Percentiles rank a stretch among this genome's conserved stretches.
Conservation (phyloP, 2,797 vertebrate genomes). For the Aphelocoma californica region DNA sequence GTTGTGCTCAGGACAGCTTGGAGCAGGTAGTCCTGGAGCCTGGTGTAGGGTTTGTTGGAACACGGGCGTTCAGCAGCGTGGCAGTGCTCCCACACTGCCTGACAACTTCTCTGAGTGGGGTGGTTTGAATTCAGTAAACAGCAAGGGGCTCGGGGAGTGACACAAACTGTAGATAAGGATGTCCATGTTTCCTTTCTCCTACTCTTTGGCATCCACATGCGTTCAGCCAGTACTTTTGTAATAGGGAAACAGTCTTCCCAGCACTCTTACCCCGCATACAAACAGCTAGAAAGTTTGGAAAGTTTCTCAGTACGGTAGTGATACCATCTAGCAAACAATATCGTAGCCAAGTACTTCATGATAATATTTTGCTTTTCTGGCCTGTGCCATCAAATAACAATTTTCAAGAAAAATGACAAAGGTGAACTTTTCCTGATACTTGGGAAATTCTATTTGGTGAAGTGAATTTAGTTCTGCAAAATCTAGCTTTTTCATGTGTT, state of each 20-base stretch:
- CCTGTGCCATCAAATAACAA: background rate
- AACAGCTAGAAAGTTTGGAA: slow-evolving; percentile 50
- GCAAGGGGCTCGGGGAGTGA: background rate
- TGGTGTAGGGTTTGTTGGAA: background rate
- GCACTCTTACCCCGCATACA: background rate
- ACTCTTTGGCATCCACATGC: background rate
- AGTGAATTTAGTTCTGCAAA: background rate
- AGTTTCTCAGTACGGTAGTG: slow-evolving; percentile 20
- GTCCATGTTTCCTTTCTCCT: background rate
- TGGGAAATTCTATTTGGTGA: background rate
- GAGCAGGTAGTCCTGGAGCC: background rate
- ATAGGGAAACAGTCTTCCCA: background rate
- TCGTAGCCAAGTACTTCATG: background rate
- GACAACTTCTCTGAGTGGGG: background rate
- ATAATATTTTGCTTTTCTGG: slow-evolving; percentile 6
- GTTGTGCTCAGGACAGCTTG: background rate
- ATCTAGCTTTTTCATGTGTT: slow-evolving; percentile 4
- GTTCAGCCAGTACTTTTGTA: background rate
- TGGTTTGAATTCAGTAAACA: background rate
- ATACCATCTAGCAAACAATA: background rate
- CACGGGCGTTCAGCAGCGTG: background rate
- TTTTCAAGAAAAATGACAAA: background rate
- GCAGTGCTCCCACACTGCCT: background rate
- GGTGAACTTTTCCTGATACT: background rate
- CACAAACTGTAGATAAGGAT: background rate